Conservation (phyloP, 2,797 vertebrate genomes). For the Alfaro cultratus region DNA sequence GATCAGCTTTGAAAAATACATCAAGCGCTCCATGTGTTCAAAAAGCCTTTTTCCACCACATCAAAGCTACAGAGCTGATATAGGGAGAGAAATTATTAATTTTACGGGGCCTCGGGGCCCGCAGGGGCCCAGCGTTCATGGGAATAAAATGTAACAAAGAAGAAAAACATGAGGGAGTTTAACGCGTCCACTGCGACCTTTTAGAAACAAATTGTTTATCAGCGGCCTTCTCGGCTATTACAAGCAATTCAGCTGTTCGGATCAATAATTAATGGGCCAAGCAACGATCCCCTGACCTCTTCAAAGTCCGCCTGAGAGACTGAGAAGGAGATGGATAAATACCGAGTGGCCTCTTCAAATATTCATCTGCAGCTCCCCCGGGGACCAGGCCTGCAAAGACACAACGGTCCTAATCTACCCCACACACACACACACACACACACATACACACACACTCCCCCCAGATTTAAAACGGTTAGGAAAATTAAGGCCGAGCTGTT, state of each 20-base stretch:
- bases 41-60: constrained; percentile 38
- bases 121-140: constrained; percentile 29
- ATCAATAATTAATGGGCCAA: constrained; percentile 94
- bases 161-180: constrained; percentile 15
- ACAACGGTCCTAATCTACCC: constrained; percentile 88
- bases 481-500: constrained; percentile 78
- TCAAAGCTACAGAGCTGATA: constrained; percentile 55
- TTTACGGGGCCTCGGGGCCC: constrained; percentile 59
- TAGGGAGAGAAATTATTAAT: constrained; percentile 19
- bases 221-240: constrained; percentile 83
- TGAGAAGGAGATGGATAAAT: constrained; percentile 83
- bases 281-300: constrained; percentile 90
- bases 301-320: constrained; percentile 87
- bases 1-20: constrained; percentile 16
- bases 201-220: constrained; percentile 76
- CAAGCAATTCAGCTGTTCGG: constrained; percentile 88
- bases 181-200: constrained; percentile 59
- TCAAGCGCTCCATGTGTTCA: constrained; percentile 15
- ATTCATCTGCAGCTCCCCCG: constrained; percentile 97
- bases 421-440: constrained; percentile 46
- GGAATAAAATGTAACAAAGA: not conserved
- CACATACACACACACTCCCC: constrained; percentile 43
- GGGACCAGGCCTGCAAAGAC: constrained; percentile 86
- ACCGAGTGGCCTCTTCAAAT: constrained; percentile 97
- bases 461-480: constrained; percentile 82